Conservation (phyloP, 2,888 invertebrate genomes). For the Epinotia demarniana region DNA sequence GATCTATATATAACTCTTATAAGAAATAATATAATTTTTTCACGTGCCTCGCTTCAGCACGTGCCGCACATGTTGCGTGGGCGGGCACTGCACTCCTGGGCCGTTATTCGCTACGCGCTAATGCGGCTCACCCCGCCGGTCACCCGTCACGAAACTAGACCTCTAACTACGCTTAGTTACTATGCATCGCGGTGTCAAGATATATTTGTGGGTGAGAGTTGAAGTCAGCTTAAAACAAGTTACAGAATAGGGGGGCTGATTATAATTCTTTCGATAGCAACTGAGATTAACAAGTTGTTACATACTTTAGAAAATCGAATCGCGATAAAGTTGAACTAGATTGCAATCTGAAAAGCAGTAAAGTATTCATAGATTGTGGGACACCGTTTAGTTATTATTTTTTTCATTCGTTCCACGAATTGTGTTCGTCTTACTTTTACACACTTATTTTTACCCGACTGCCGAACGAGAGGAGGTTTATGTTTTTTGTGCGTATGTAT, state of each 20-base stretch:
- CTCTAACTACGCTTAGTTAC: no score
- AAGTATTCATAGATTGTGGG: background rate
- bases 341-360: background rate
- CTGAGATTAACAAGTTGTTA: conserved; percentile 3
- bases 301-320: background rate
- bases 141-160: no score
- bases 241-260: no score
- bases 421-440: no score
- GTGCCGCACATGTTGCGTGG: conserved; percentile 27
- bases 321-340: background rate
- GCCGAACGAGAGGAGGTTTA: no score
- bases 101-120: no score
- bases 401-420: background rate
- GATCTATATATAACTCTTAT: background rate
- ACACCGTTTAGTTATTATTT: background rate
- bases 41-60: conserved; percentile 24
- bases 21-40: conserved; percentile 11
- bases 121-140: no score
- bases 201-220: no score
- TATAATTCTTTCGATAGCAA: conserved; percentile 23
- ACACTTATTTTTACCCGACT: no score
- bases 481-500: no score
- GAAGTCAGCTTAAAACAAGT: no score
- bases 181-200: no score
- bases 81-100: conserved; percentile 29